Percentiles rank a stretch among this genome's conserved stretches.
These are phyloP conservation scores for Sebastes miniatus DNA, from an alignment of 2,797 vertebrate species.

Conservation along the genomic window DNA sequence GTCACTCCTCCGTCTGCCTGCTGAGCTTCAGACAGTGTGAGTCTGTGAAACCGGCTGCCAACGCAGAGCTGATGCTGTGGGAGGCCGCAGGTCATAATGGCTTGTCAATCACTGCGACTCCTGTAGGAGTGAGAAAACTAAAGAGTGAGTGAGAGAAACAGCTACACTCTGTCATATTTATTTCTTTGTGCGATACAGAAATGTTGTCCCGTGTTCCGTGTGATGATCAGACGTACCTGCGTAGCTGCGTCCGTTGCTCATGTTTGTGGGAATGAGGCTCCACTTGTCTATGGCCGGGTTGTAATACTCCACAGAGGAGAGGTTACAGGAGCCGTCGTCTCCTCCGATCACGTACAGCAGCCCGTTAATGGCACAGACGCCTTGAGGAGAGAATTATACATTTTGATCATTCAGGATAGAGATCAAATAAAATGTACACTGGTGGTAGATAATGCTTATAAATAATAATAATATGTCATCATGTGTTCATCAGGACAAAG, in stretches of 20 bases:
- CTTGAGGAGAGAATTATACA: slow-evolving; percentile 59
- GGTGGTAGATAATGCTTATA: too few relatives aligned
- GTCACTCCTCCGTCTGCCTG: background rate
- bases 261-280: slow-evolving; percentile 94
- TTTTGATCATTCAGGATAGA: background rate
- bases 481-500: background rate
- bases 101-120: slow-evolving; percentile 86
- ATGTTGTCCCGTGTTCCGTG: accelerated
- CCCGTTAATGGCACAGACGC: slow-evolving; percentile 94
- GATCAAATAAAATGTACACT: background rate
- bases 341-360: slow-evolving; percentile 96
- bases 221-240: slow-evolving; percentile 78
- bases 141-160: background rate
- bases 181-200: background rate
- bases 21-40: slow-evolving; percentile 28
- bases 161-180: too few relatives aligned
- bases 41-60: slow-evolving; percentile 10
- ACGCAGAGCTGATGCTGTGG: background rate
- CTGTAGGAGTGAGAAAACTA: slow-evolving; percentile 40
- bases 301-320: slow-evolving; percentile 95
- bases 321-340: slow-evolving; percentile 96
- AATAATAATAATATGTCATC: background rate
- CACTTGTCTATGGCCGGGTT: slow-evolving; percentile 93
- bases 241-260: slow-evolving; percentile 96
- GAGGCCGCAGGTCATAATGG: slow-evolving; percentile 71